Evolutionary conservation across 2,797 vertebrate species (phyloP).

Genomic region (Argya squamiceps): DNA sequence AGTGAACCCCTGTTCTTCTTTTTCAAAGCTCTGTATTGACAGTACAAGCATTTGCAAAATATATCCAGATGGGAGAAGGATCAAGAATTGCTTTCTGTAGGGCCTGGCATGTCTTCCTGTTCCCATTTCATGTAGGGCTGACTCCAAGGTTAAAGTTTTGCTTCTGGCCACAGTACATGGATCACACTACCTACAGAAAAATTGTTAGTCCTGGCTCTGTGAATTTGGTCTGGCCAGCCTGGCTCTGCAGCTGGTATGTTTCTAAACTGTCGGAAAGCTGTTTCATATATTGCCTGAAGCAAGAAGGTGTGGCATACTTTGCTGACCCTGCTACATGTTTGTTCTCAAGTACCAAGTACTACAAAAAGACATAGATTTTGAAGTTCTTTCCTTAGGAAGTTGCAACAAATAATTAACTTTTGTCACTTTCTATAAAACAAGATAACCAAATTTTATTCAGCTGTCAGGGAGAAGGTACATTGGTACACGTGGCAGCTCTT

Average conservation of each 20-base stretch:
- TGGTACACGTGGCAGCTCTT: background rate
- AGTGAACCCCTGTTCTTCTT: fast-evolving
- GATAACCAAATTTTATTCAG: background rate
- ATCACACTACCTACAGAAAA: background rate
- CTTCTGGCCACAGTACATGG: background rate
- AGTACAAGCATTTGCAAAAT: background rate
- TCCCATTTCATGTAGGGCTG: background rate
- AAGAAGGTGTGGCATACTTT: background rate
- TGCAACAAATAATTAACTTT: background rate
- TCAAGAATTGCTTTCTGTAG: background rate
- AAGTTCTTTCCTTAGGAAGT: background rate
- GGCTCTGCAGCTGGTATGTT: background rate
- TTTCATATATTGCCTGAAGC: background rate
- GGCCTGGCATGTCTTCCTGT: background rate
- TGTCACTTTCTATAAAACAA: background rate
- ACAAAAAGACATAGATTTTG: background rate
- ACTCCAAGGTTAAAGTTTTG: background rate
- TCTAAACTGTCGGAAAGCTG: background rate
- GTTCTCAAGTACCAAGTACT: background rate
- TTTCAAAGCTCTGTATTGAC: background rate
- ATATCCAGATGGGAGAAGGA: background rate
- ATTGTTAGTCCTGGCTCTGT: background rate
- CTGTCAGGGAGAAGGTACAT: background rate
- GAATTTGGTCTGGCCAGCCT: background rate
- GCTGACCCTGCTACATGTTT: background rate